A percentile compares a stretch with the other conserved stretches of the same genome.
phyloP scores from a whole-genome alignment of 2,888 invertebrate species.

The Lepetodrilus schrolli region DNA sequence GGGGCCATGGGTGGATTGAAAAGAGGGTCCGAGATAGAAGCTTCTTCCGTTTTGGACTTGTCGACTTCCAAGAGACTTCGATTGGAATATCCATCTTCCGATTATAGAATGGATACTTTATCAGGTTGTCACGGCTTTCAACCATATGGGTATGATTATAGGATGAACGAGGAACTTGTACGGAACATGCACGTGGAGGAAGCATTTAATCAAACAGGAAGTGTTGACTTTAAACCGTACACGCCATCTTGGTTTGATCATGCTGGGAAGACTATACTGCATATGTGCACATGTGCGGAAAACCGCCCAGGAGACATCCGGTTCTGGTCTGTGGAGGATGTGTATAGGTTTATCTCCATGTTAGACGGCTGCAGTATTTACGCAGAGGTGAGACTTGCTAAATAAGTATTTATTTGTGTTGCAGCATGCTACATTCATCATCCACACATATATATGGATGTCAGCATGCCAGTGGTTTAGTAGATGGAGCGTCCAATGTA shows the following conservation, averaged over 20 bases:
- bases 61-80: conserved; percentile 38
- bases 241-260: conserved; percentile 24
- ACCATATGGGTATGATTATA: conserved; percentile 24
- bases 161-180: conserved; percentile 8
- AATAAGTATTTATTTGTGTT: too few relatives aligned
- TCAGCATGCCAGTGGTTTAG: too few relatives aligned
- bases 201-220: neutral
- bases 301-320: conserved; percentile 50
- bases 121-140: conserved; percentile 17
- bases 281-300: conserved; percentile 47
- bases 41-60: conserved; percentile 35
- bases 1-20: conserved; percentile 32
- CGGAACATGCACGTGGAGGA: conserved; percentile 23
- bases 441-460: too few relatives aligned
- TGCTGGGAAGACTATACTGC: conserved; percentile 33
- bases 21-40: conserved; percentile 39
- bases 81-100: conserved; percentile 16
- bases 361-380: conserved; percentile 58
- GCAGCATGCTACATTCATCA: too few relatives aligned
- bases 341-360: conserved; percentile 51
- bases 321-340: conserved; percentile 57
- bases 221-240: neutral
- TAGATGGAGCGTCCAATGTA: too few relatives aligned
- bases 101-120: conserved; percentile 17
- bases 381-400: conserved; percentile 51